A percentile compares a stretch with the other conserved stretches of the same genome.
phyloP scores from a whole-genome alignment of 2,888 invertebrate genomes.

The Gastracanthus pulcherrimus region DNA sequence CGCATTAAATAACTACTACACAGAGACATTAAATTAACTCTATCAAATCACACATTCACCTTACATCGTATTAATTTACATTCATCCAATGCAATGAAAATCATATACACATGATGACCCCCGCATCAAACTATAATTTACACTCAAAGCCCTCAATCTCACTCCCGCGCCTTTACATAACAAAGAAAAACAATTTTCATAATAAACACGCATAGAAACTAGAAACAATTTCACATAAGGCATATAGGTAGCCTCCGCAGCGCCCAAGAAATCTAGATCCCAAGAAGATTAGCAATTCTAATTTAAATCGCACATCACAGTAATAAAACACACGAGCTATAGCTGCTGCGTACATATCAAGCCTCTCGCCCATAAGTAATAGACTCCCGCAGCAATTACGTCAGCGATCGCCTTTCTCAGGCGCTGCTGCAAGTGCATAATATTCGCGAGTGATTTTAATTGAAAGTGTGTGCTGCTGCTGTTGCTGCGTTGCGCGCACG shows the following conservation, averaged over 20 bases:
- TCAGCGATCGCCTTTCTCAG: constrained; percentile 42
- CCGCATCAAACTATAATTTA: too few species aligned
- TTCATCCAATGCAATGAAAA: too few species aligned
- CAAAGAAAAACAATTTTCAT: background rate
- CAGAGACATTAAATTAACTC: too few species aligned
- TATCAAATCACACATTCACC: too few species aligned
- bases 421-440: constrained; percentile 13
- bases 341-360: background rate
- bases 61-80: too few species aligned
- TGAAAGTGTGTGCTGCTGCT: constrained; percentile 42
- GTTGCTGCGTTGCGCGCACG: too few species aligned
- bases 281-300: constrained; percentile 46
- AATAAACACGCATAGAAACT: background rate
- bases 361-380: constrained; percentile 6
- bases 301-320: constrained; percentile 37
- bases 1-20: too few species aligned
- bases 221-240: background rate
- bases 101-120: too few species aligned
- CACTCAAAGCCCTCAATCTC: background rate
- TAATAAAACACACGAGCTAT: background rate
- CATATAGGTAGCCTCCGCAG: too few species aligned
- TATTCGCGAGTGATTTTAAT: constrained; percentile 46
- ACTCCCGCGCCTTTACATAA: background rate
- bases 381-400: constrained; percentile 39
- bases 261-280: background rate